Conservation (phyloP, 1,140 invertebrate genomes). For the Schlechtendalia chinensis region DNA sequence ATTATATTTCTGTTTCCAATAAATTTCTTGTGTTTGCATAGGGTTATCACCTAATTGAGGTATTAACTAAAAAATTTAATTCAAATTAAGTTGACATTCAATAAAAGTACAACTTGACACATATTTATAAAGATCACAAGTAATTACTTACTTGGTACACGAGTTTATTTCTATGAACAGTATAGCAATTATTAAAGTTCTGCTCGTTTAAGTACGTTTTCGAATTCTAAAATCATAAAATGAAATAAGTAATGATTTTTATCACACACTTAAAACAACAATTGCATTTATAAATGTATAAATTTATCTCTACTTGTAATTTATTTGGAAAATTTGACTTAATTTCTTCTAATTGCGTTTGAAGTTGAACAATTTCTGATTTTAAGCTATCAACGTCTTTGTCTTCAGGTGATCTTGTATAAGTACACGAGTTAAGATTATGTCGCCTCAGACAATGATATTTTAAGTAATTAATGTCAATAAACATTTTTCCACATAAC, state of each 20-base stretch:
- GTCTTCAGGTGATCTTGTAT: background rate
- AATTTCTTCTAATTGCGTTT: background rate
- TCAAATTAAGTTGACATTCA: background rate
- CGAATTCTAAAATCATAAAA: constrained; percentile 18
- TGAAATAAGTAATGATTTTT: background rate
- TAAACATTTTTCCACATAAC: constrained; percentile 32
- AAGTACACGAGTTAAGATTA: background rate
- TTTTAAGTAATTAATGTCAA: constrained; percentile 7
- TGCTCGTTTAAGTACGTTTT: background rate
- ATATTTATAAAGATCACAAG: background rate
- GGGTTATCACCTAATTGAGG: constrained; percentile 17
- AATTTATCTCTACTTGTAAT: background rate
- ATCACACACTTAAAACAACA: background rate
- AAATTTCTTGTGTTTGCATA: constrained; percentile 35
- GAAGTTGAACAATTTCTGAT: background rate
- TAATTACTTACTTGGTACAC: constrained; percentile 9
- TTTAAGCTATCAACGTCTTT: background rate
- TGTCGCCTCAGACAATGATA: constrained; percentile 16
- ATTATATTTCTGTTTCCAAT: constrained; percentile 30
- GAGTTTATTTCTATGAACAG: constrained; percentile 22
- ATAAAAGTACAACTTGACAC: background rate
- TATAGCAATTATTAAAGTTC: background rate
- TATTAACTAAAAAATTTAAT: constrained; percentile 14
- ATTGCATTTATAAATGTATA: background rate
- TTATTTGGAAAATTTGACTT: background rate